Conservation (phyloP, 2,113 vertebrate genomes). For the Odontesthes bonariensis region DNA sequence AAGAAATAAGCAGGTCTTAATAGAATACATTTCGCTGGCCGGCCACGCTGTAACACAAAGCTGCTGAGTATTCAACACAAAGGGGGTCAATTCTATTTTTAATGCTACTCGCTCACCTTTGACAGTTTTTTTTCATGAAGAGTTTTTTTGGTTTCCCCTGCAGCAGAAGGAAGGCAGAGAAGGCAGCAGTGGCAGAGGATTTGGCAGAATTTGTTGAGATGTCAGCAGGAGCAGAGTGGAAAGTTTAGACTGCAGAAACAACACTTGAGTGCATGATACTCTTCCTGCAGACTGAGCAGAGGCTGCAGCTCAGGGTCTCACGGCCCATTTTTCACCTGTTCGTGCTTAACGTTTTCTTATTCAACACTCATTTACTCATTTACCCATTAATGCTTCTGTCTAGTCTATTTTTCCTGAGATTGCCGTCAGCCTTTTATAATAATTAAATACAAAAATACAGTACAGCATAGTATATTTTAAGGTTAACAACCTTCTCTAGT, state of each 20-base stretch:
- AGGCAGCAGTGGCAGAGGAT: conserved; percentile 14
- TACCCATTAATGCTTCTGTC: too few relatives aligned
- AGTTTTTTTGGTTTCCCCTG: conserved; percentile 7
- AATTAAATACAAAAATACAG: too few relatives aligned
- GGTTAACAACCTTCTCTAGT: too few relatives aligned
- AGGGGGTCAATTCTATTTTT: conserved; percentile 45
- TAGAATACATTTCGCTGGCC: conserved; percentile 63
- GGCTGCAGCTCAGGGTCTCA: conserved; percentile 1
- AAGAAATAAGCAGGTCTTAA: conserved; percentile 65
- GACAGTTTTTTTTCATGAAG: conserved; percentile 58
- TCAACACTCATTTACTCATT: too few relatives aligned
- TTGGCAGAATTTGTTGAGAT: conserved; percentile 40
- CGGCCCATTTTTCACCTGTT: too few relatives aligned
- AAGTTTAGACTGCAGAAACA: conserved; percentile 43
- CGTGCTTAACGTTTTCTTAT: too few relatives aligned
- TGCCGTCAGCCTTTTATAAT: too few relatives aligned
- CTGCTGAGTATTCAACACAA: conserved; percentile 44
- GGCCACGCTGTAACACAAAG: conserved; percentile 35
- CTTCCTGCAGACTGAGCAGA: conserved; percentile 21
- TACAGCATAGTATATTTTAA: too few relatives aligned
- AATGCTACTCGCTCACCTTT: conserved; percentile 65
- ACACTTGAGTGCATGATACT: conserved; percentile 24
- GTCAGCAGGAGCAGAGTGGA: conserved; percentile 27
- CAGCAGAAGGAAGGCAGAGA: conserved; percentile 20
- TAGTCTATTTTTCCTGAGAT: too few relatives aligned